Percentiles rank a stretch among this genome's conserved stretches.
These are phyloP conservation scores for Cirrhinus molitorella DNA, from an alignment of 2,797 vertebrate genomes.

Conservation along the genomic window DNA sequence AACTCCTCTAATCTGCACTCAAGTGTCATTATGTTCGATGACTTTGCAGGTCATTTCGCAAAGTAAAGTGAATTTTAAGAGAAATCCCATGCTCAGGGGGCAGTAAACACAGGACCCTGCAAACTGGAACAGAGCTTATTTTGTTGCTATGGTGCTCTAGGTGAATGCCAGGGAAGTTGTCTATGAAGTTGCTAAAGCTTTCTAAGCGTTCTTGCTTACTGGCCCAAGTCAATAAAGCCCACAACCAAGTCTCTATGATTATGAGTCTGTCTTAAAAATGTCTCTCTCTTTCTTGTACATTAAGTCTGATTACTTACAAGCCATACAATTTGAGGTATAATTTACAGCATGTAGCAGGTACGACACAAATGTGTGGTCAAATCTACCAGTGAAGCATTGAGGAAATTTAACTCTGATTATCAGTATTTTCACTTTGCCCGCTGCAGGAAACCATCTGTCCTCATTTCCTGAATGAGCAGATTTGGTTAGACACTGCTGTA, in stretches of 20 bases:
- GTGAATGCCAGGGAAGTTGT: background rate
- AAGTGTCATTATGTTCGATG: background rate
- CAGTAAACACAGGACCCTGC: no score
- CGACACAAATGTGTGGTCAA: background rate
- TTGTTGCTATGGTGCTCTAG: background rate
- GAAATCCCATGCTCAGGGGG: background rate
- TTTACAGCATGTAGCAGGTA: background rate
- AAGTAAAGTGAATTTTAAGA: background rate
- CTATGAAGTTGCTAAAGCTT: background rate
- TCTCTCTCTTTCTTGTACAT: no score
- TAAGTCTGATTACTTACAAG: background rate
- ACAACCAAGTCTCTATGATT: background rate
- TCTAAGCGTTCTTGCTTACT: background rate
- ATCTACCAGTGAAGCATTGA: background rate
- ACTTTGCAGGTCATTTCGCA: background rate
- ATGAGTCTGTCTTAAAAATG: no score
- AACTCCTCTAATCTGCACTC: background rate
- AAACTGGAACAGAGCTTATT: background rate
- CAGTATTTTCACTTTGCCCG: background rate
- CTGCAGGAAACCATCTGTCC: constrained; percentile 10
- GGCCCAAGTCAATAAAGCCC: background rate
- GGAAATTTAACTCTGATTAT: background rate
- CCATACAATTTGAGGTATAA: background rate
- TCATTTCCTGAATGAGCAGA: background rate
- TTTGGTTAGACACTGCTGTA: background rate